These are phyloP conservation scores for Meta bourneti DNA, from an alignment of 2,888 invertebrate species.

Conservation along the genomic window DNA sequence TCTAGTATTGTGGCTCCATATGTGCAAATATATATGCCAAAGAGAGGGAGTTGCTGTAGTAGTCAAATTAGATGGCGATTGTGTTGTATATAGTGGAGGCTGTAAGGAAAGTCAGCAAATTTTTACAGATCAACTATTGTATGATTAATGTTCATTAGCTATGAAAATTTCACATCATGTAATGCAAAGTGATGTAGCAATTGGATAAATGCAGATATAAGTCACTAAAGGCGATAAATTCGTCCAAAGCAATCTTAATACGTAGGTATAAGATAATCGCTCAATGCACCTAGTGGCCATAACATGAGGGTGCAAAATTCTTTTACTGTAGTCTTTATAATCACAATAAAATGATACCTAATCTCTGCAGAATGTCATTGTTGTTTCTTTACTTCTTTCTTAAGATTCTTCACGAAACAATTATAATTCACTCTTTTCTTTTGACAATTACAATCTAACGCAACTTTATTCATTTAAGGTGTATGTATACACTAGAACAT, in stretches of 20 bases:
- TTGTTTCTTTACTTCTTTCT: conserved; percentile 9
- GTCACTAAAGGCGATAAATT: conserved; percentile 74
- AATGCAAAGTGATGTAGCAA: conserved; percentile 73
- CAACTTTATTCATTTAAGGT: too few species aligned
- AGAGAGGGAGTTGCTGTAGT: conserved; percentile 63
- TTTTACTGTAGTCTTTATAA: conserved; percentile 76
- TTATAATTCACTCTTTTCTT: not conserved
- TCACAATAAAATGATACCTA: conserved; percentile 75
- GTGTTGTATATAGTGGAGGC: conserved; percentile 72
- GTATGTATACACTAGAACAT: too few species aligned
- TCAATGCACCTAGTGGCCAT: conserved; percentile 76
- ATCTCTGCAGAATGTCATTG: conserved; percentile 62
- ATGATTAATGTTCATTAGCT: conserved; percentile 73
- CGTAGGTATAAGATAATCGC: conserved; percentile 75
- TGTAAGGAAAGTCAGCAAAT: conserved; percentile 73
- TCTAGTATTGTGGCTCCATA: conserved; percentile 69
- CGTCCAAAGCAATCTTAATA: conserved; percentile 76
- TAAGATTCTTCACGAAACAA: not conserved
- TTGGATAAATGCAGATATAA: conserved; percentile 72
- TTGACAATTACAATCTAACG: too few species aligned
- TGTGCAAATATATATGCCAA: conserved; percentile 70
- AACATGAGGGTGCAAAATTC: conserved; percentile 75
- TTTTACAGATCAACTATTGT: conserved; percentile 70
- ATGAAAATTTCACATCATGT: conserved; percentile 66
- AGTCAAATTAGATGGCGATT: conserved; percentile 75